These are phyloP conservation scores for Ennomos erosarius DNA, from an alignment of 2,888 invertebrate genomes.

Conservation along the genomic window DNA sequence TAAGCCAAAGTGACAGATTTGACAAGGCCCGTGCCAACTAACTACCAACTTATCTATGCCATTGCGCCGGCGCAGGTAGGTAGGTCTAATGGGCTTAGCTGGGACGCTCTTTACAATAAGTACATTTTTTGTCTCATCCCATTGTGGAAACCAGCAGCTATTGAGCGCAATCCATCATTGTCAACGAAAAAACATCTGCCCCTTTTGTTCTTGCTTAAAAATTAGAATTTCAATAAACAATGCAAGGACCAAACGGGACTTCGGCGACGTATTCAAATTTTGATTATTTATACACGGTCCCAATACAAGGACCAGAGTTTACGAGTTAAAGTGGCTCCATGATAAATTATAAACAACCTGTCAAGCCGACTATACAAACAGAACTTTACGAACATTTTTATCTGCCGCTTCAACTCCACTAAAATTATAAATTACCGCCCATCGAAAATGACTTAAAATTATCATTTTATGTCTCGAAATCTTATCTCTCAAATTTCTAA, in stretches of 20 bases:
- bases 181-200: slow-evolving; percentile 68
- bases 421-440: slow-evolving; percentile 54
- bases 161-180: slow-evolving; percentile 73
- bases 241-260: slow-evolving; percentile 55
- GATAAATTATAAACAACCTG: slow-evolving; percentile 18
- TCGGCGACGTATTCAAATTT: slow-evolving; percentile 39
- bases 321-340: background rate
- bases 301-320: slow-evolving; percentile 33
- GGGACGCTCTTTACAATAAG: slow-evolving; percentile 60
- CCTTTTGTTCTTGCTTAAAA: slow-evolving; percentile 78
- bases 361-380: slow-evolving; percentile 15
- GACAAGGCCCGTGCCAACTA: slow-evolving; percentile 58
- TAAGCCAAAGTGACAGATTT: slow-evolving; percentile 71
- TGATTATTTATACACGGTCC: slow-evolving; percentile 41
- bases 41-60: slow-evolving; percentile 35
- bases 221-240: slow-evolving; percentile 77
- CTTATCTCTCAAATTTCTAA: slow-evolving; percentile 53
- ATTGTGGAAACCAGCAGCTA: slow-evolving; percentile 64
- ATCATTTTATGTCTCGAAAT: slow-evolving; percentile 62
- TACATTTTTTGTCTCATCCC: slow-evolving; percentile 63
- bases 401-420: slow-evolving; percentile 12
- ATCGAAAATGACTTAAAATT: slow-evolving; percentile 62
- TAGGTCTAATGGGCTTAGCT: slow-evolving; percentile 59
- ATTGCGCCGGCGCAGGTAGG: slow-evolving; percentile 66
- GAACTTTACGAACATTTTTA: slow-evolving; percentile 9